phyloP scores from a whole-genome alignment of 2,888 invertebrate genomes.

The Habroteleia sp. region DNA sequence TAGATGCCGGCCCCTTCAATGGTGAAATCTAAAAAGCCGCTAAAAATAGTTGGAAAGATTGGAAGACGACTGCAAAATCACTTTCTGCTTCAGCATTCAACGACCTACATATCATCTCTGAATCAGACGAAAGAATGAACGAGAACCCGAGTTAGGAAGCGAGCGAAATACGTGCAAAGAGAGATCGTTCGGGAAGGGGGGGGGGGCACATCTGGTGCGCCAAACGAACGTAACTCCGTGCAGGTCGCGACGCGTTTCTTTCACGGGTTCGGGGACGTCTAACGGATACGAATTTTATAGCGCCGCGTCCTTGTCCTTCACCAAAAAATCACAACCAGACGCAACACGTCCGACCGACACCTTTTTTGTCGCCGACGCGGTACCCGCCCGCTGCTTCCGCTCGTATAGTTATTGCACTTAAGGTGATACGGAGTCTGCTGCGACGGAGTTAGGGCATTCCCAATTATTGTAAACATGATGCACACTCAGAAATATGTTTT shows the following conservation, averaged over 20 bases:
- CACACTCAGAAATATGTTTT: too few species aligned
- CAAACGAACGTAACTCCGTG: conserved; percentile 42
- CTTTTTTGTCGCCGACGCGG: too few species aligned
- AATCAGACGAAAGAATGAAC: conserved; percentile 62
- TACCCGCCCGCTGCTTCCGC: too few species aligned
- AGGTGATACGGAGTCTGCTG: too few species aligned
- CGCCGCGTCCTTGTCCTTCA: conserved; percentile 44
- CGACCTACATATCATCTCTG: conserved; percentile 67
- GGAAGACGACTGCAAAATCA: conserved; percentile 62
- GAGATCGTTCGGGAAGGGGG: conserved; percentile 38
- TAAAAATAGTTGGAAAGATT: conserved; percentile 21
- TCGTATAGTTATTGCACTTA: too few species aligned
- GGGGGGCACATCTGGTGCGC: conserved; percentile 62
- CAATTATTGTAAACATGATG: too few species aligned
- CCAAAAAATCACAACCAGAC: conserved; percentile 38
- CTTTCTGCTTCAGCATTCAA: conserved; percentile 62
- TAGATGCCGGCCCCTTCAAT: too few species aligned
- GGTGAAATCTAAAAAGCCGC: conserved; percentile 22
- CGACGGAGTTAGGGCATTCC: too few species aligned
- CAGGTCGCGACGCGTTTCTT: conserved; percentile 61
- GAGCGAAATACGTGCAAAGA: conserved; percentile 28
- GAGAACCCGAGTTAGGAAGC: conserved; percentile 33
- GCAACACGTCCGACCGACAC: conserved; percentile 14
- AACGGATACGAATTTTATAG: conserved; percentile 39
- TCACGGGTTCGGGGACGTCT: conserved; percentile 19